Conservation (phyloP, 23 tunicate species). For the Phallusia fumigata region DNA sequence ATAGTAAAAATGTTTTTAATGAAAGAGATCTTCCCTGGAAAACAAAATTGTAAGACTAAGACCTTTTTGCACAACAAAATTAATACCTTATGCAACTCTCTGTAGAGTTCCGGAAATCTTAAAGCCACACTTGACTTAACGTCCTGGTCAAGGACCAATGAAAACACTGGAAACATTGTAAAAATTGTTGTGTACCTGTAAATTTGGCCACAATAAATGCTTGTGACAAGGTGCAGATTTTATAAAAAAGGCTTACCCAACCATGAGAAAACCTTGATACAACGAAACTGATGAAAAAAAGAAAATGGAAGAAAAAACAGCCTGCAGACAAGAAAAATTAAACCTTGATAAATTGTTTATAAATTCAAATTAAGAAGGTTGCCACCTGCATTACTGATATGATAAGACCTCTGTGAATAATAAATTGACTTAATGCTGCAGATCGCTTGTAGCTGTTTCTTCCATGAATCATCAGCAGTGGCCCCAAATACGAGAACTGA, state of each 20-base stretch:
- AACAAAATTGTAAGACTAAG: not conserved
- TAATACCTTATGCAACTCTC: slow-evolving; percentile 69
- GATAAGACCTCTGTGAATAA: slow-evolving; percentile 91
- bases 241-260: slow-evolving; percentile 64
- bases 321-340: slow-evolving; percentile 54
- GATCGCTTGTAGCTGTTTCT: slow-evolving; percentile 94
- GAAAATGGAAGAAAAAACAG: slow-evolving; percentile 94
- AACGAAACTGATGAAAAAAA: slow-evolving; percentile 89
- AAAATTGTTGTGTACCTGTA: slow-evolving; percentile 85
- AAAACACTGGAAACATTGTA: slow-evolving; percentile 97
- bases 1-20: slow-evolving; percentile 78
- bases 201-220: not conserved
- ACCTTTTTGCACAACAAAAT: not conserved
- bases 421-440: slow-evolving; percentile 90
- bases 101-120: slow-evolving; percentile 78
- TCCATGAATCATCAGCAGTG: slow-evolving; percentile 83
- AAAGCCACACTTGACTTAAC: slow-evolving; percentile 65
- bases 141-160: slow-evolving; percentile 92
- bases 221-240: not conserved
- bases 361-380: not conserved
- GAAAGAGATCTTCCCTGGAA: slow-evolving; percentile 75
- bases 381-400: slow-evolving; percentile 90
- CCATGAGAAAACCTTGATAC: slow-evolving; percentile 91
- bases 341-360: too few species aligned
- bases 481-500: slow-evolving; percentile 72